A percentile compares a stretch with the other conserved stretches of the same genome.
Evolutionary conservation across 1,140 invertebrate genomes (phyloP).

Genomic region (Coptotermes formosanus): DNA sequence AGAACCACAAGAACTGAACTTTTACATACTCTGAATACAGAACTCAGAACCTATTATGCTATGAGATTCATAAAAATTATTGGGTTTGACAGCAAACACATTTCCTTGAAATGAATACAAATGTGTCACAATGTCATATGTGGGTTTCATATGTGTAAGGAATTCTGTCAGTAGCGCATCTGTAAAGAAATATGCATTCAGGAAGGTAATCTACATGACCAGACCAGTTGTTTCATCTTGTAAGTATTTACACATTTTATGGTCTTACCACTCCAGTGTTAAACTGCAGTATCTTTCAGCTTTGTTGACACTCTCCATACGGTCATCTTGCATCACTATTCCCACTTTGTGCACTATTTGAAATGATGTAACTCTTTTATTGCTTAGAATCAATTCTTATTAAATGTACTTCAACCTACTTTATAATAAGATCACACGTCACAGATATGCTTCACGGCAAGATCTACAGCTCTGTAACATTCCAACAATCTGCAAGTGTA

Average conservation of each 20-base stretch:
- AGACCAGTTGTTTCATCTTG: conserved; percentile 3
- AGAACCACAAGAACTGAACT: too few species aligned
- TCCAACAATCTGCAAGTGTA: too few species aligned
- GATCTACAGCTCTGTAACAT: background rate
- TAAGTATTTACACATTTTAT: background rate
- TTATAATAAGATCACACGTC: background rate
- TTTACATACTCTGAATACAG: too few species aligned
- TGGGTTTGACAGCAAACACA: too few species aligned
- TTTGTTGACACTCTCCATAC: background rate
- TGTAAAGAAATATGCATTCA: too few species aligned
- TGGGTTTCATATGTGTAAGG: too few species aligned
- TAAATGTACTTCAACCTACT: background rate
- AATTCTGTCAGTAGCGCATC: too few species aligned
- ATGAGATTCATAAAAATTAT: too few species aligned
- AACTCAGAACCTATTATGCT: too few species aligned
- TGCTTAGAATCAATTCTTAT: conserved; percentile 4
- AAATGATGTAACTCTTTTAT: background rate
- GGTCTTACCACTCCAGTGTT: background rate
- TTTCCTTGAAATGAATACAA: too few species aligned
- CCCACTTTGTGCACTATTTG: conserved; percentile 5
- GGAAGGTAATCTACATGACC: background rate
- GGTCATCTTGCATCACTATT: background rate
- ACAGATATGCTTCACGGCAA: background rate
- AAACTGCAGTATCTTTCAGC: background rate
- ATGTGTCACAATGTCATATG: too few species aligned